A percentile compares a stretch with the other conserved stretches of the same genome.
Evolutionary conservation across 1,140 invertebrate species (phyloP).

Genomic region (Ooceraea biroi): DNA sequence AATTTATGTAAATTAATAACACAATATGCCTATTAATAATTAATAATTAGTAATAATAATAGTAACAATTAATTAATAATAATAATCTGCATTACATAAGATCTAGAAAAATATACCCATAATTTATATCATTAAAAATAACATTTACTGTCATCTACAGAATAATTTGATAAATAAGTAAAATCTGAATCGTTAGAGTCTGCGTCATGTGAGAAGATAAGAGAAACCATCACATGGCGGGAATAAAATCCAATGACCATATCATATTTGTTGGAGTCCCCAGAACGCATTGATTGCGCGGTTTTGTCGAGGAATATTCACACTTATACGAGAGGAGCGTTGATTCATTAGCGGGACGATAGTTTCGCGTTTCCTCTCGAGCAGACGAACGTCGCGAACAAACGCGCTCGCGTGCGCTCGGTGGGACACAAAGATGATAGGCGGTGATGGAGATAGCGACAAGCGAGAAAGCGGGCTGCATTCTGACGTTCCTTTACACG

Average conservation of each 20-base stretch:
- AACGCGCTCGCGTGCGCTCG: constrained; percentile 1
- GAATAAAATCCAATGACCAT: constrained; percentile 17
- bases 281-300: not conserved
- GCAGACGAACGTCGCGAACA: not conserved
- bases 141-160: not conserved
- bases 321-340: not conserved
- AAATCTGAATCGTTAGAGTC: not conserved
- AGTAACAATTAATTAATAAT: not conserved
- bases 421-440: constrained; percentile 40
- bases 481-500: constrained; percentile 34
- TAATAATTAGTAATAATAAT: no score
- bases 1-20: not conserved
- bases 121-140: no score
- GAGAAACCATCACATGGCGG: not conserved
- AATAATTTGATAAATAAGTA: constrained; percentile 2
- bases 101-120: not conserved
- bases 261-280: not conserved
- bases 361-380: constrained; percentile 23
- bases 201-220: not conserved
- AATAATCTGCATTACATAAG: not conserved
- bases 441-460: constrained; percentile 4
- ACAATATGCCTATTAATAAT: no score
- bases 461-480: not conserved
- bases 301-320: constrained; percentile 1
- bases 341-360: constrained; percentile 13